These are phyloP conservation scores for Pachypeltis micranthus DNA, from an alignment of 1,140 invertebrate species.

Conservation along the genomic window DNA sequence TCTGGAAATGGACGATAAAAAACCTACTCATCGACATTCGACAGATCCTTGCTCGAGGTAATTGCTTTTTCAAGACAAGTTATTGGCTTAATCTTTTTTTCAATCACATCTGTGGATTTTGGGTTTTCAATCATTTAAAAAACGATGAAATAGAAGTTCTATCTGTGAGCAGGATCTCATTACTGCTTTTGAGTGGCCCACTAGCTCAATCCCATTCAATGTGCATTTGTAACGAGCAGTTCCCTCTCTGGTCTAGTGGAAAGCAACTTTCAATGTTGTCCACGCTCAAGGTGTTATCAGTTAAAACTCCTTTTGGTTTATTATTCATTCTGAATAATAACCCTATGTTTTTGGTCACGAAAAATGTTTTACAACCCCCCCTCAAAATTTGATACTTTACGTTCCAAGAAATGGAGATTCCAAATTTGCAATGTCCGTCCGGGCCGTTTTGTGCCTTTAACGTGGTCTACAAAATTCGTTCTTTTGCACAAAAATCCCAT, in stretches of 20 bases:
- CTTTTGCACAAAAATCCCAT: too few species aligned
- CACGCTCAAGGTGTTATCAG: too few species aligned
- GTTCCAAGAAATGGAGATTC: too few species aligned
- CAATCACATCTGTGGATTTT: not conserved
- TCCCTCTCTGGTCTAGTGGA: not conserved
- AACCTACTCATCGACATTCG: constrained; percentile 5
- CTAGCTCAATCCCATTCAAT: not conserved
- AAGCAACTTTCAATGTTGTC: too few species aligned
- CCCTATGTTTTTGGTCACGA: too few species aligned
- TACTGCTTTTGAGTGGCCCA: not conserved
- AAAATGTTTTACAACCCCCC: too few species aligned
- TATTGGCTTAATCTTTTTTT: not conserved
- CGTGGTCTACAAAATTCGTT: too few species aligned
- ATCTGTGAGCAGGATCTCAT: not conserved
- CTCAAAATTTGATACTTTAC: too few species aligned
- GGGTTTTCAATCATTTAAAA: not conserved
- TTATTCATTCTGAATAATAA: too few species aligned
- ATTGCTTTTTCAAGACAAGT: not conserved
- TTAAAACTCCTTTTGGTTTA: too few species aligned
- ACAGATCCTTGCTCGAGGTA: constrained; percentile 18
- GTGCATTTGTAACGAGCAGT: not conserved
- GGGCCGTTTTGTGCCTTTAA: too few species aligned
- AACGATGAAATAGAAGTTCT: not conserved
- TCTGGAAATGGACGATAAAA: constrained; percentile 19
- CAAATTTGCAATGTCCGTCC: too few species aligned